Evolutionary conservation across 2,888 invertebrate genomes (phyloP).

Genomic region (Cacoxenus indagator): DNA sequence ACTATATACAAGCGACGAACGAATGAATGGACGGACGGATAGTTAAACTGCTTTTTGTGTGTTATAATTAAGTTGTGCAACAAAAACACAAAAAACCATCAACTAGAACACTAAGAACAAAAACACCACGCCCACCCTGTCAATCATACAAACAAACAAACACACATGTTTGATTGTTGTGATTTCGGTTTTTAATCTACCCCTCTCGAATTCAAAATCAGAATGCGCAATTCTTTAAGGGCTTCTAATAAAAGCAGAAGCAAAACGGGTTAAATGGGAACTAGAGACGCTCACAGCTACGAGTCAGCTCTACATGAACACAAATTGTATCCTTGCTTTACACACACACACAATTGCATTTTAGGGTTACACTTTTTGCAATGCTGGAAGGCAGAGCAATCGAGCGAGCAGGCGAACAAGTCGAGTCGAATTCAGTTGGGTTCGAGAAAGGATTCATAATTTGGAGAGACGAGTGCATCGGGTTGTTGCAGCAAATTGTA

Average conservation of each 20-base stretch:
- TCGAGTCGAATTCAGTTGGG: too few relatives aligned
- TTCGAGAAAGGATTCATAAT: too few relatives aligned
- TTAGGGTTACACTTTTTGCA: not conserved
- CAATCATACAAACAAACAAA: not conserved
- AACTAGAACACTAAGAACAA: too few relatives aligned
- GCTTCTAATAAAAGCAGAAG: not conserved
- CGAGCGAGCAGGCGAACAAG: too few relatives aligned
- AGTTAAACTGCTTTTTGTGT: too few relatives aligned
- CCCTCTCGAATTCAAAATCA: not conserved
- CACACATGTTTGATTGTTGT: not conserved
- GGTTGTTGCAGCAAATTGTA: not conserved
- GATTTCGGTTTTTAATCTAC: not conserved
- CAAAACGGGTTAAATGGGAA: not conserved
- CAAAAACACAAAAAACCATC: too few relatives aligned
- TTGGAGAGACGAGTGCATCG: too few relatives aligned
- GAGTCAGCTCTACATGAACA: not conserved
- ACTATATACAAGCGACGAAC: too few relatives aligned
- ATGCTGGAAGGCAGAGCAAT: not conserved
- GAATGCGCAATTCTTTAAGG: not conserved
- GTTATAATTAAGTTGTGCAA: too few relatives aligned
- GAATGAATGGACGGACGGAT: too few relatives aligned
- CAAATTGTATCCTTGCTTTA: not conserved
- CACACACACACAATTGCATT: not conserved
- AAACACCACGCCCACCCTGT: too few relatives aligned
- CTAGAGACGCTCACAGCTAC: not conserved